phyloP scores from a whole-genome alignment of 2,888 invertebrate species.

The Theodoxus fluviatilis region DNA sequence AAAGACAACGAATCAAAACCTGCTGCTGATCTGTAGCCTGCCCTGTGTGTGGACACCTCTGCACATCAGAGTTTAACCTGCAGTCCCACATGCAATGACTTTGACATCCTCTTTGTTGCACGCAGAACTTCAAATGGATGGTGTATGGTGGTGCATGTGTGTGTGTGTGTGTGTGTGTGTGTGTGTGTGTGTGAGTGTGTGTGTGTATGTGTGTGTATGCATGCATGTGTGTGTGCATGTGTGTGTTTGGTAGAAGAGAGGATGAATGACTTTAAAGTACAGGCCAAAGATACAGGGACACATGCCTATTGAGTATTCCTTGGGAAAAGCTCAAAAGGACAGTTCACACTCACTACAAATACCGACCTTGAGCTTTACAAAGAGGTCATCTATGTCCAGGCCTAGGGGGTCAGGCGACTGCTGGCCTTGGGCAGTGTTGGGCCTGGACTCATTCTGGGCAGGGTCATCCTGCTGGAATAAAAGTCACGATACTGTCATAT shows the following conservation, averaged over 20 bases:
- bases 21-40: too few species aligned
- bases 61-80: too few species aligned
- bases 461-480: constrained; percentile 57
- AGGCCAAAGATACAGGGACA: neutral
- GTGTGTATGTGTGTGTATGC: neutral
- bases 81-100: too few species aligned
- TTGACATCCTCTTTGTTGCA: too few species aligned
- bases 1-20: too few species aligned
- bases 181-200: constrained; percentile 4
- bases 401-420: constrained; percentile 58
- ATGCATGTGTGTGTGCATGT: neutral
- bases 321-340: neutral
- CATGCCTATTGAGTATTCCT: neutral
- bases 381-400: constrained; percentile 88
- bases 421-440: constrained; percentile 64
- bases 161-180: constrained; percentile 8
- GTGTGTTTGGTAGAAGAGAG: neutral
- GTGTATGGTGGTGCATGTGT: neutral
- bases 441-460: constrained; percentile 50
- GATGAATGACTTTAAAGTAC: too few species aligned
- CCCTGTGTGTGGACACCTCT: too few species aligned
- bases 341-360: neutral
- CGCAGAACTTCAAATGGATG: too few species aligned
- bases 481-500: constrained; percentile 17
- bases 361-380: constrained; percentile 90